Percentiles rank a stretch among this genome's conserved stretches.
phyloP scores from a whole-genome alignment of 2,797 vertebrate species.

The Tamandua tetradactyla region DNA sequence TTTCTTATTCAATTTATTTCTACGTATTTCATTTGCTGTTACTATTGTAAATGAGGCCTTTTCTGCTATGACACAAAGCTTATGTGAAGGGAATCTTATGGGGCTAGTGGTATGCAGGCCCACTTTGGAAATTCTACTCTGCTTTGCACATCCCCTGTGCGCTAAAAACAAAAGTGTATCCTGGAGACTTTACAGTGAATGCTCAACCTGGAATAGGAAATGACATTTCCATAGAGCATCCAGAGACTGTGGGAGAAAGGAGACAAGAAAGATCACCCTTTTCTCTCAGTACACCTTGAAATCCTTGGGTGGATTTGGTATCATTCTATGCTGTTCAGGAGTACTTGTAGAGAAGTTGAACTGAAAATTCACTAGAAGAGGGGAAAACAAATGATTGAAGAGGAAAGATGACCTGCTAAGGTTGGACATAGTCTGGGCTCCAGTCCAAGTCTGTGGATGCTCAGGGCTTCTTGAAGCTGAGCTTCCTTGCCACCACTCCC shows the following conservation, averaged over 20 bases:
- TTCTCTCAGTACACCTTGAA: background rate
- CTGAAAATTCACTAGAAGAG: background rate
- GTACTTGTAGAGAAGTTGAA: background rate
- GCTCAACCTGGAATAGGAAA: background rate
- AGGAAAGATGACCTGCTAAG: background rate
- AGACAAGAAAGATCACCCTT: background rate
- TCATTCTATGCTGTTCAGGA: background rate
- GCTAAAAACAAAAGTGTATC: background rate
- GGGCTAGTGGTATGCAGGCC: background rate
- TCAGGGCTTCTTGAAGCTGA: background rate
- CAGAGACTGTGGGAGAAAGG: background rate
- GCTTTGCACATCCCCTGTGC: background rate
- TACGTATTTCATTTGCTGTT: conserved; percentile 24
- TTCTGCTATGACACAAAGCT: background rate
- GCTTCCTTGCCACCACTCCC: background rate
- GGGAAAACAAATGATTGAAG: background rate
- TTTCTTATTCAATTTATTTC: conserved; percentile 53
- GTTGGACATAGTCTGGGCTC: background rate
- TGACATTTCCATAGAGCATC: background rate
- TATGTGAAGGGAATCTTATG: background rate
- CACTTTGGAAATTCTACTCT: background rate
- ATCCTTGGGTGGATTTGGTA: background rate
- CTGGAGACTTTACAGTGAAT: background rate
- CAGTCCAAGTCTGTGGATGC: background rate
- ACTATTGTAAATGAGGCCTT: conserved; percentile 21